Conservation (phyloP, 2,797 vertebrate species). For the Acipenser ruthenus region DNA sequence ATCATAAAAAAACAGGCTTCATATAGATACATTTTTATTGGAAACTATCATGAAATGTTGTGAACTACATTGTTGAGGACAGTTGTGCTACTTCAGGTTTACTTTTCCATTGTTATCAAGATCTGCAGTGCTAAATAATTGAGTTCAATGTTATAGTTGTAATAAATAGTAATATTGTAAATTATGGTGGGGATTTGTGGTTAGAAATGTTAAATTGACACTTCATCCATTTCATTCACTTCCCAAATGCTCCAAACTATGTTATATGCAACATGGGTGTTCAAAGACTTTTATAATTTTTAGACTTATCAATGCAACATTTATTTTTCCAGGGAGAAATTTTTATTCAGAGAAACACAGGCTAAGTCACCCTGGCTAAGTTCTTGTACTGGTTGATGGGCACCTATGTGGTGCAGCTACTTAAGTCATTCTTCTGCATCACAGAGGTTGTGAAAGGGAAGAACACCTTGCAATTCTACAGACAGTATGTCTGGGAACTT, state of each 20-base stretch:
- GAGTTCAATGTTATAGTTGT: no score
- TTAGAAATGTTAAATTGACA: conserved; percentile 33
- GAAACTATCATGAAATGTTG: no score
- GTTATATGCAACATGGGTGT: not conserved
- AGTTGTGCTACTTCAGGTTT: no score
- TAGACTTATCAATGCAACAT: conserved; percentile 7
- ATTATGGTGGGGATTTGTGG: no score
- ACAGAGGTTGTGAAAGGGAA: conserved; percentile 83
- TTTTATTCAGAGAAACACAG: conserved; percentile 60
- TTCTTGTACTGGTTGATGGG: conserved; percentile 81
- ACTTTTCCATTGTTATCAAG: no score
- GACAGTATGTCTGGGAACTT: conserved; percentile 69
- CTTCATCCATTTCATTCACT: not conserved
- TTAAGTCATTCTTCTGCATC: conserved; percentile 79
- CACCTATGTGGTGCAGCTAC: conserved; percentile 64
- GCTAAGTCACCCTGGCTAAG: conserved; percentile 62
- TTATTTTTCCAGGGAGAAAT: conserved; percentile 1
- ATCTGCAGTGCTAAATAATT: no score
- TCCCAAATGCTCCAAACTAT: no score
- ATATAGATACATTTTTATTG: no score
- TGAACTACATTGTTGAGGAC: no score
- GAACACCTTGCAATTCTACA: conserved; percentile 80
- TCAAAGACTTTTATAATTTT: not conserved
- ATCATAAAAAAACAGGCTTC: no score
- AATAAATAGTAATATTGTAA: no score